These are phyloP conservation scores for Zaprionus ornatus DNA, from an alignment of 1,140 invertebrate species.

Conservation along the genomic window DNA sequence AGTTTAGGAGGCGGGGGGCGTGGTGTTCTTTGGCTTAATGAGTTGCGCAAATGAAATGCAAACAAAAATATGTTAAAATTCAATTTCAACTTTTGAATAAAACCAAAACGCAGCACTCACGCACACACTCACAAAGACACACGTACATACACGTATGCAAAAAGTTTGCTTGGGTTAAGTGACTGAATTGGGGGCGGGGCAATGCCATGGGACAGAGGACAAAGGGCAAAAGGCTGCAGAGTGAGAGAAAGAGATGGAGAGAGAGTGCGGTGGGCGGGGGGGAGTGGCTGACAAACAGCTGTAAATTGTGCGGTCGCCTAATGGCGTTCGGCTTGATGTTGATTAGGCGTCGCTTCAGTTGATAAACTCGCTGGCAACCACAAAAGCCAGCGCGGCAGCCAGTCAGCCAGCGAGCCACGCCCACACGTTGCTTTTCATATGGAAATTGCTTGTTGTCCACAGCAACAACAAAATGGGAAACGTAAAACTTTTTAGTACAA, in stretches of 20 bases:
- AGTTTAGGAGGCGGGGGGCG: slow-evolving; percentile 11
- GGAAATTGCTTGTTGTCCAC: slow-evolving; percentile 54
- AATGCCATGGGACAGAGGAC: not conserved
- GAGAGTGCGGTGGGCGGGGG: not conserved
- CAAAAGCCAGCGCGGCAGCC: slow-evolving; percentile 14
- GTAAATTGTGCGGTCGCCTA: slow-evolving; percentile 76
- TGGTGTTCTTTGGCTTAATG: slow-evolving; percentile 51
- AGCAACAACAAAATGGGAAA: slow-evolving; percentile 38
- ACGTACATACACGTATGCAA: not conserved
- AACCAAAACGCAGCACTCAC: slow-evolving; percentile 39
- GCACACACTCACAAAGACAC: not conserved
- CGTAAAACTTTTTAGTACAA: slow-evolving; percentile 73
- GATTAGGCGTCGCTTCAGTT: slow-evolving; percentile 78
- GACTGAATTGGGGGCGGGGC: not conserved
- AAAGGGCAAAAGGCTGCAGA: slow-evolving; percentile 5
- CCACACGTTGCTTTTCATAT: slow-evolving; percentile 65
- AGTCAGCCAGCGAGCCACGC: slow-evolving; percentile 26
- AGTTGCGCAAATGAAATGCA: slow-evolving; percentile 65
- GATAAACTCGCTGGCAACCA: slow-evolving; percentile 66
- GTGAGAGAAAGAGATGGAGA: too few relatives aligned
- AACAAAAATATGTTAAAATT: slow-evolving; percentile 65
- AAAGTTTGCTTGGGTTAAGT: slow-evolving; percentile 35
- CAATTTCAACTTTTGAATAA: slow-evolving; percentile 62
- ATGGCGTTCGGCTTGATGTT: slow-evolving; percentile 70
- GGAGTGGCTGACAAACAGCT: slow-evolving; percentile 52